These are phyloP conservation scores for Athripsodes cinereus DNA, from an alignment of 2,888 invertebrate genomes.

Conservation along the genomic window DNA sequence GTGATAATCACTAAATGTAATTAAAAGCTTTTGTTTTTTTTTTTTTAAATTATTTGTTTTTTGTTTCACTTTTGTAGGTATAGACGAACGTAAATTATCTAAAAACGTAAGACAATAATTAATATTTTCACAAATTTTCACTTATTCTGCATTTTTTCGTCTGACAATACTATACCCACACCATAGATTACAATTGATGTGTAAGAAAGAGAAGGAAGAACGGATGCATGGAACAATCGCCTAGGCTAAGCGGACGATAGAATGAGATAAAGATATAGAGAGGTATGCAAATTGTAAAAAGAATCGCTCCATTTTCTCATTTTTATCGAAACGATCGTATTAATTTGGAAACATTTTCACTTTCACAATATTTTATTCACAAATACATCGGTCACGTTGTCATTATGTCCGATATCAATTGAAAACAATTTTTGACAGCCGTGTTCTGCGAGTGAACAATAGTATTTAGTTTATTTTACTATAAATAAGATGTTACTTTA, in stretches of 20 bases:
- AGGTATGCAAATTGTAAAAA: conserved; percentile 2
- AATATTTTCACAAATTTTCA: no score
- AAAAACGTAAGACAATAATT: no score
- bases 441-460: background rate
- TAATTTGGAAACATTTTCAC: conserved; percentile 2
- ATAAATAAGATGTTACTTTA: background rate
- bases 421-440: background rate
- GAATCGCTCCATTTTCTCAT: conserved; percentile 2
- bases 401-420: background rate
- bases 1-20: no score
- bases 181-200: background rate
- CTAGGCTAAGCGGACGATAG: no score
- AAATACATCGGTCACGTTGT: background rate
- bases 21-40: no score
- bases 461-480: background rate
- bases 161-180: background rate
- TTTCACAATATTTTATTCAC: conserved; percentile 1
- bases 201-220: background rate
- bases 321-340: conserved; percentile 1
- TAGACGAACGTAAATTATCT: no score
- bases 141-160: background rate
- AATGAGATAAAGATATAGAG: background rate
- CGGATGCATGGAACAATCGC: background rate
- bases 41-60: no score
- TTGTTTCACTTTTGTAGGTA: no score